Percentiles rank a stretch among this genome's conserved stretches.
Evolutionary conservation across 2,797 vertebrate genomes (phyloP).

Genomic region (Crypturellus tataupa): DNA sequence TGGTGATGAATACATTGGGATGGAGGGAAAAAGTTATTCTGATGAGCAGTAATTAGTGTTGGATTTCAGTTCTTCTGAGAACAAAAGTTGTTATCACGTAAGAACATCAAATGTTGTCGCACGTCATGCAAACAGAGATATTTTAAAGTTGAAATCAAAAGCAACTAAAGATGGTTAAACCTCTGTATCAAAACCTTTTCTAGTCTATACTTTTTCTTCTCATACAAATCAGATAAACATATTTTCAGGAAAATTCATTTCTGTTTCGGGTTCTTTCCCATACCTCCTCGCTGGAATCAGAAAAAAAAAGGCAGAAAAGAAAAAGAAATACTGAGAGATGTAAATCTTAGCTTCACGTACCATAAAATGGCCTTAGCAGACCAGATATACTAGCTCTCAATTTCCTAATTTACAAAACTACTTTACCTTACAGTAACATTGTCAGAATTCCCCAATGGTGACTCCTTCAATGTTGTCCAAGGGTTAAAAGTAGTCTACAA

Average conservation of each 20-base stretch:
- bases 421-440: not conserved
- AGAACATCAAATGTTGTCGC: not conserved
- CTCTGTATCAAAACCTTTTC: not conserved
- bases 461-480: not conserved
- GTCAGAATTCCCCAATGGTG: not conserved
- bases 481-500: not conserved
- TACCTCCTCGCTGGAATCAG: not conserved
- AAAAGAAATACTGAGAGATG: not conserved
- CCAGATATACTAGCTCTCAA: not conserved
- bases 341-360: not conserved
- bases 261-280: not conserved
- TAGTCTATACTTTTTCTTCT: not conserved
- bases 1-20: not conserved
- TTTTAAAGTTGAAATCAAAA: not conserved
- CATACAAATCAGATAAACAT: not conserved
- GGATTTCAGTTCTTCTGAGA: not conserved
- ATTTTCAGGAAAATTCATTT: not conserved
- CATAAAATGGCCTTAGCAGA: not conserved
- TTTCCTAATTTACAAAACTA: not conserved
- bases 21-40: not conserved
- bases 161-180: not conserved
- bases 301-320: not conserved
- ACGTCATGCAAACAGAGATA: not conserved
- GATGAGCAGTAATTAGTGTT: not conserved
- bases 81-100: not conserved